phyloP scores from a whole-genome alignment of 2,113 vertebrate genomes.

The Corapipo altera region DNA sequence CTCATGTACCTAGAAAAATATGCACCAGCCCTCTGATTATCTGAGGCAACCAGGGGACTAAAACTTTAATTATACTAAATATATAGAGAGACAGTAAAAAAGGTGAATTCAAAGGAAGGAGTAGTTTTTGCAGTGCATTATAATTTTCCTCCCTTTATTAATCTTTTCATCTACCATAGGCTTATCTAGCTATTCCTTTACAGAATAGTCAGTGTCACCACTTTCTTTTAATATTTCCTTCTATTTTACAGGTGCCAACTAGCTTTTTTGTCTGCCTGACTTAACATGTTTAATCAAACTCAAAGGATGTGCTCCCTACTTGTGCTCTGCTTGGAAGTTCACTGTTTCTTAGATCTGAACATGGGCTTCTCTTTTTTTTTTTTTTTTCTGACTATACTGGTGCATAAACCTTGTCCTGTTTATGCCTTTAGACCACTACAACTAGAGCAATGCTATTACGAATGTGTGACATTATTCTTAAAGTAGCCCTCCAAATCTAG shows the following conservation, averaged over 20 bases:
- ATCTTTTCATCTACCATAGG: background rate
- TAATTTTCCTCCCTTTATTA: slow-evolving; percentile 35
- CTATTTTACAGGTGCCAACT: background rate
- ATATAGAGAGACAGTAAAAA: background rate
- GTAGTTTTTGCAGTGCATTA: background rate
- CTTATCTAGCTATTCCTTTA: background rate
- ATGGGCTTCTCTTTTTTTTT: background rate
- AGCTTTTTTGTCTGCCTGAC: background rate
- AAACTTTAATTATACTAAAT: slow-evolving; percentile 3
- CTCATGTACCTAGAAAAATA: background rate
- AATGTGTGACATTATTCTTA: background rate
- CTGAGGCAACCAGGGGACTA: background rate
- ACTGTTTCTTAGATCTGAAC: background rate
- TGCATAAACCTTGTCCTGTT: background rate
- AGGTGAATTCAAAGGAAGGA: background rate
- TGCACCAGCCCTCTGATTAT: background rate
- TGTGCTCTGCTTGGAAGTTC: background rate
- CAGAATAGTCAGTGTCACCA: background rate
- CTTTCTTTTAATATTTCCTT: background rate
- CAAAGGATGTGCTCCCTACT: background rate
- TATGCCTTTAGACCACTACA: background rate
- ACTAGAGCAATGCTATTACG: background rate
- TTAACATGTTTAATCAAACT: background rate
- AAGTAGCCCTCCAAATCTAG: background rate
- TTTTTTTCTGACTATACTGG: background rate